These are phyloP conservation scores for Laticauda laticaudata DNA, from an alignment of 2,113 vertebrate species.

Conservation along the genomic window DNA sequence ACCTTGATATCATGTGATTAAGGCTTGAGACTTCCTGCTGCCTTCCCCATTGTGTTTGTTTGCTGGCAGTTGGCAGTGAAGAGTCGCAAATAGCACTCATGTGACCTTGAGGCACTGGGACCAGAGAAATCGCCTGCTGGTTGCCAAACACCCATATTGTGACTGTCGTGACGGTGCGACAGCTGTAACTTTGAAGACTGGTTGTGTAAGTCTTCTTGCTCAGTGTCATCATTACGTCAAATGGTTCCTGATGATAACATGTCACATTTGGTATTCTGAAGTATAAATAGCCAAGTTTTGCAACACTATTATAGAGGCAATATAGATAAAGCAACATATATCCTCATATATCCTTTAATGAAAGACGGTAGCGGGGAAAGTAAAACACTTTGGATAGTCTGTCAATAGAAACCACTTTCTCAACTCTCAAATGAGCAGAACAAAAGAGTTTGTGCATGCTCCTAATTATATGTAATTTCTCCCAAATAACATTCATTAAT, in stretches of 20 bases:
- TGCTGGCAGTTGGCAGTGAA: not conserved
- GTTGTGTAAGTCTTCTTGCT: not conserved
- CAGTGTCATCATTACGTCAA: not conserved
- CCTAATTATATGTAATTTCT: conserved; percentile 34
- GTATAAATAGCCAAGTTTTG: not conserved
- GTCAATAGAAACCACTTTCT: not conserved
- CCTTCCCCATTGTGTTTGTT: not conserved
- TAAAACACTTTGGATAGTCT: conserved; percentile 22
- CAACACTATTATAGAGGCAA: not conserved
- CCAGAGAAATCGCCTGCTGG: not conserved
- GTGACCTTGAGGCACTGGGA: not conserved
- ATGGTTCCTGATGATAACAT: not conserved
- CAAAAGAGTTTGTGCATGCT: not conserved
- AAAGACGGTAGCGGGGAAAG: not conserved
- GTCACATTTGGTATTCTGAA: not conserved
- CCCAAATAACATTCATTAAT: conserved; percentile 20
- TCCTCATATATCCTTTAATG: conserved; percentile 4
- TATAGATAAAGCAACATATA: conserved; percentile 30
- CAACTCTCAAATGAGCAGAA: not conserved
- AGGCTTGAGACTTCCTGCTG: not conserved
- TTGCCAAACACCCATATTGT: not conserved
- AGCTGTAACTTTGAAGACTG: not conserved
- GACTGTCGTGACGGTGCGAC: not conserved
- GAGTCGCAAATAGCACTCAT: not conserved
- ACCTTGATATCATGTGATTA: not conserved